A percentile compares a stretch with the other conserved stretches of the same genome.
phyloP scores from a whole-genome alignment of 2,797 vertebrate genomes.

The Sebastes matsubarae region DNA sequence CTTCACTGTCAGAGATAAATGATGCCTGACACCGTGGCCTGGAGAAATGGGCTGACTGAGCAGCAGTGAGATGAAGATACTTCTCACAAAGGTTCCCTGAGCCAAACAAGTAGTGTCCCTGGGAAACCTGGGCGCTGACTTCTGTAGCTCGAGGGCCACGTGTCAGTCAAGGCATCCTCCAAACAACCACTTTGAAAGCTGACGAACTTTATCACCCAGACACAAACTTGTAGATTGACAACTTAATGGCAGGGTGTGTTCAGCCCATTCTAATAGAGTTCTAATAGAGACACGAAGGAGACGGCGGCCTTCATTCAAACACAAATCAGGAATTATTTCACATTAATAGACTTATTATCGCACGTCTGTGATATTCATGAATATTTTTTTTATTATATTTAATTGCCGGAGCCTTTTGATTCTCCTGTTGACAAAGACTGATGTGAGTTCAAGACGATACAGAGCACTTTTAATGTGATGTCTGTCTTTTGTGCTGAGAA shows the following conservation, averaged over 20 bases:
- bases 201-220: conserved; percentile 70
- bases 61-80: conserved; percentile 79
- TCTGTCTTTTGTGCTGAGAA: conserved; percentile 79
- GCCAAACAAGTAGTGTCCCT: conserved; percentile 79
- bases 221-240: conserved; percentile 75
- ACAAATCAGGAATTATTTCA: conserved; percentile 51
- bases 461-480: conserved; percentile 77
- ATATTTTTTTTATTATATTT: conserved; percentile 49
- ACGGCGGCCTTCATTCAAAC: conserved; percentile 41
- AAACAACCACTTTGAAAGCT: conserved; percentile 73
- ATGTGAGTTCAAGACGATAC: conserved; percentile 77
- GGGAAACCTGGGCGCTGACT: conserved; percentile 71
- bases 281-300: not conserved
- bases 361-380: conserved; percentile 43
- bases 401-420: conserved; percentile 71
- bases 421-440: conserved; percentile 76
- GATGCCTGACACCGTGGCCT: conserved; percentile 77
- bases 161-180: conserved; percentile 79
- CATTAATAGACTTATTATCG: conserved; percentile 46
- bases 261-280: not conserved
- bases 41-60: conserved; percentile 73
- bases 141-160: conserved; percentile 72
- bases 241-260: conserved; percentile 68
- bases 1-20: conserved; percentile 76
- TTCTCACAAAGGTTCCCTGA: conserved; percentile 78